Evolutionary conservation across 2,888 invertebrate species (phyloP).

Genomic region (Drosophila pegasa): DNA sequence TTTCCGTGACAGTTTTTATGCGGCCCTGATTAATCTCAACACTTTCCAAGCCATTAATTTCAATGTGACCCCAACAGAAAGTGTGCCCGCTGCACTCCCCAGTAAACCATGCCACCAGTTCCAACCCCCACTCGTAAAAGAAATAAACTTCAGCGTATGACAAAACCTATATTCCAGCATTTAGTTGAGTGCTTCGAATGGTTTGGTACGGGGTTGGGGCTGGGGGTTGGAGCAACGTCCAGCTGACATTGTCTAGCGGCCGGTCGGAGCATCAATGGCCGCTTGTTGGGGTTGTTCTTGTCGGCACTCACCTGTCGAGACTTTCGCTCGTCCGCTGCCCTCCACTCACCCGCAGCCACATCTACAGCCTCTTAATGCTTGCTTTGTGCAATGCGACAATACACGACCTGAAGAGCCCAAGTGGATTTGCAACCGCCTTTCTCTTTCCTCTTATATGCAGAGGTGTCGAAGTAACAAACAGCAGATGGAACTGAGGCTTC

Average conservation of each 20-base stretch:
- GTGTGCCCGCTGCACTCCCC: constrained; percentile 4
- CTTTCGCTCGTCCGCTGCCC: constrained; percentile 15
- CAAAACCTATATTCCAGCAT: constrained; percentile 37
- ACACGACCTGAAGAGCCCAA: constrained; percentile 21
- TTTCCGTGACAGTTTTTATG: constrained; percentile 51
- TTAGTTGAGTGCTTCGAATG: constrained; percentile 11
- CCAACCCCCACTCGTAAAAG: constrained; percentile 1
- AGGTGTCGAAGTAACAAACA: constrained; percentile 51
- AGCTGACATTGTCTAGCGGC: constrained; percentile 40
- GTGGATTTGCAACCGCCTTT: constrained; percentile 23
- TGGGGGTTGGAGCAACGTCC: constrained; percentile 1
- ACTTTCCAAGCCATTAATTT: constrained; percentile 82
- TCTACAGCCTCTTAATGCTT: constrained; percentile 44
- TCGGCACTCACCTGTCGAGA: constrained; percentile 53
- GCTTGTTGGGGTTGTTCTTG: constrained; percentile 21
- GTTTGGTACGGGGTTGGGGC: neutral
- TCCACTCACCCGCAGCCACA: constrained; percentile 26
- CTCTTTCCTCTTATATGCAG: constrained; percentile 8
- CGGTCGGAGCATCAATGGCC: constrained; percentile 38
- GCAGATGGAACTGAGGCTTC: constrained; percentile 37
- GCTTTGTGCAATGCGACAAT: constrained; percentile 40
- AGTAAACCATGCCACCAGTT: neutral
- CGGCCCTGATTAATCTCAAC: constrained; percentile 79
- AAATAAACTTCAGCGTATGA: constrained; percentile 11
- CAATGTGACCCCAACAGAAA: constrained; percentile 32